Evolutionary conservation across 2,888 invertebrate genomes (phyloP).

Genomic region (Gastracanthus pulcherrimus): DNA sequence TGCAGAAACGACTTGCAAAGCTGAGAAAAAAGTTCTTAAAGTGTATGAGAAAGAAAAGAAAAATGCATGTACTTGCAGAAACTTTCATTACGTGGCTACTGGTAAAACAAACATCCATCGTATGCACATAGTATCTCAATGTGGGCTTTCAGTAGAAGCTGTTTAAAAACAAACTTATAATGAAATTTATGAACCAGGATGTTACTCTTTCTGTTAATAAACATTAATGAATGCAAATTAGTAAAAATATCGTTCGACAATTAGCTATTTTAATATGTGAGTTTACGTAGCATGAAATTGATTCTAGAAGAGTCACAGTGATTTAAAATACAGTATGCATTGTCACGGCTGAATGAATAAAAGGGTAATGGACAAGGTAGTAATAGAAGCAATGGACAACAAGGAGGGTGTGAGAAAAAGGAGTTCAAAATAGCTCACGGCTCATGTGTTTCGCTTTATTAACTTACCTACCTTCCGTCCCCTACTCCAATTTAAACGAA

Average conservation of each 20-base stretch:
- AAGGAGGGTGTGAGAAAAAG: not conserved
- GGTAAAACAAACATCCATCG: no score
- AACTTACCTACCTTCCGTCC: not conserved
- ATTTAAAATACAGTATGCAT: not conserved
- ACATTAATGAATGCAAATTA: not conserved
- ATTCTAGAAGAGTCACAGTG: not conserved
- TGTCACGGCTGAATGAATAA: not conserved
- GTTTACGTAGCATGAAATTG: not conserved
- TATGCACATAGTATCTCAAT: no score
- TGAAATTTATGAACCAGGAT: no score
- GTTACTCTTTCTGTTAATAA: no score
- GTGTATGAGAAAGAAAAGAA: no score
- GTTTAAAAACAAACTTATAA: no score
- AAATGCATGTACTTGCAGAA: no score
- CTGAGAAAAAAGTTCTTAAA: no score
- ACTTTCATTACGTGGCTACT: no score
- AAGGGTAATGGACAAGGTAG: not conserved
- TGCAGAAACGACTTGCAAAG: no score
- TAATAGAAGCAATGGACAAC: not conserved
- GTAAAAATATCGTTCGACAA: no score
- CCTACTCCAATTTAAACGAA: not conserved
- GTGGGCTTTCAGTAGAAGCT: no score
- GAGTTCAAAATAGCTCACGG: slow-evolving; percentile 16
- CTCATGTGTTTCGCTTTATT: not conserved
- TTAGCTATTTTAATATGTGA: not conserved